Evolutionary conservation across 1,140 invertebrate genomes (phyloP), one percentile per base, ranked within the genome.

Genomic region (Leptonema lineaticorne): DNA sequence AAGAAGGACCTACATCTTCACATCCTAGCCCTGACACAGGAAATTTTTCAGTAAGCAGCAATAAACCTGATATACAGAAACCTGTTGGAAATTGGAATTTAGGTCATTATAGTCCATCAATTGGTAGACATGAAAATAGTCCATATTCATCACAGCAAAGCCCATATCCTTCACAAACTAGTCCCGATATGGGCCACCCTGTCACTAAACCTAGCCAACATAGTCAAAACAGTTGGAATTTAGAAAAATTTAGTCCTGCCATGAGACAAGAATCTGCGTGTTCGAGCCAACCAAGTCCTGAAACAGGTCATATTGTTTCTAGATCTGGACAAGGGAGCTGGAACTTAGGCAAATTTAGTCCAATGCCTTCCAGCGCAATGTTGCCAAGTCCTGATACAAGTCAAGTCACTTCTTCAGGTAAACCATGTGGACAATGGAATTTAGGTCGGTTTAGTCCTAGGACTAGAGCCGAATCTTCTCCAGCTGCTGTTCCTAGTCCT

Each of bases 211-310:
- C 67, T 16, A 60, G 33, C 56, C 29, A 69, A 30, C 33, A 57
- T 18, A 50, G 22, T 11, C 64, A 70, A 33, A 45, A 66, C 26
- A 28, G 28, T 37, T 72, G 71, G 71, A 72, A 72, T 41, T 65
- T 69, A 33, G 71, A 68, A 24, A 69, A 68, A 41, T 72, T 69
- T 60, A 83, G 79, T 68, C 80, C 81, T 0, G 81, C 79, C 59
- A 79, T 80, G 22, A 79, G 80, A n/a, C 80, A 81, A 67, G 80
- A 80, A 67, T 81, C 79, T 70, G 80, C 80, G 1, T 81, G 81
- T 62, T 83, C 81, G 4, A 79, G 79, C 14, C 81, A 82, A 70
- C 80, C 80, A 14, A 82, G 80, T 67, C 81, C 81, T n/a, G 80
- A 83, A 70, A 81, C 79, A n/a, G 79, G 79, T 69, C 79, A 80